These are phyloP conservation scores for Lasioglossum vierecki DNA, from an alignment of 2,888 invertebrate genomes.

Conservation along the genomic window DNA sequence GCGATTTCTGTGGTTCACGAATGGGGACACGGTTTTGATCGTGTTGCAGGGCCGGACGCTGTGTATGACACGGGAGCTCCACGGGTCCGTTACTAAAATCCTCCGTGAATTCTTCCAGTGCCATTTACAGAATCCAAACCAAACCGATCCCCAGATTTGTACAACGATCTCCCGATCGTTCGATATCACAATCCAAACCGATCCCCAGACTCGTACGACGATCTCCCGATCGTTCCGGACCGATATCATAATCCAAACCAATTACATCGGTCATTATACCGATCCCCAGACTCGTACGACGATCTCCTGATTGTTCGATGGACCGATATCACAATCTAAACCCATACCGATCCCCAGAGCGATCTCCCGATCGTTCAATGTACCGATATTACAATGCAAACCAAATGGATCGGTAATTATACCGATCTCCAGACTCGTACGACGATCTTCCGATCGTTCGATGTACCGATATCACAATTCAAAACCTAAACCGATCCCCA, in stretches of 20 bases:
- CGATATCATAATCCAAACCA: too few relatives aligned
- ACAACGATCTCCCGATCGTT: background rate
- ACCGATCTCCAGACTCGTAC: background rate
- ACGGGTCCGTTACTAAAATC: constrained; percentile 84
- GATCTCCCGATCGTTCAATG: too few relatives aligned
- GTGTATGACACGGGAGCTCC: constrained; percentile 84
- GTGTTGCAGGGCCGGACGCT: constrained; percentile 80
- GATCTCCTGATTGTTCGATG: too few relatives aligned
- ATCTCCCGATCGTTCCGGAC: too few relatives aligned
- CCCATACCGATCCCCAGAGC: too few relatives aligned
- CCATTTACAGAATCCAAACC: constrained; percentile 89
- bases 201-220: too few relatives aligned
- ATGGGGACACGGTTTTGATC: constrained; percentile 41
- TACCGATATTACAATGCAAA: too few relatives aligned
- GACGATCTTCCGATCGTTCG: background rate
- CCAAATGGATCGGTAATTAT: too few relatives aligned
- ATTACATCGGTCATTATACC: too few relatives aligned
- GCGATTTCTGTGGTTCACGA: background rate
- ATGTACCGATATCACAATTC: constrained; percentile 66
- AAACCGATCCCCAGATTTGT: background rate
- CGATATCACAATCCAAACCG: too few relatives aligned
- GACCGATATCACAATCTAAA: too few relatives aligned
- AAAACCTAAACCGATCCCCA: constrained; percentile 68
- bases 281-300: too few relatives aligned
- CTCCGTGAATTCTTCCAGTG: constrained; percentile 95